A percentile compares a stretch with the other conserved stretches of the same genome.
These are phyloP conservation scores for Nasua narica DNA, from an alignment of 2,797 vertebrate species.

Conservation along the genomic window DNA sequence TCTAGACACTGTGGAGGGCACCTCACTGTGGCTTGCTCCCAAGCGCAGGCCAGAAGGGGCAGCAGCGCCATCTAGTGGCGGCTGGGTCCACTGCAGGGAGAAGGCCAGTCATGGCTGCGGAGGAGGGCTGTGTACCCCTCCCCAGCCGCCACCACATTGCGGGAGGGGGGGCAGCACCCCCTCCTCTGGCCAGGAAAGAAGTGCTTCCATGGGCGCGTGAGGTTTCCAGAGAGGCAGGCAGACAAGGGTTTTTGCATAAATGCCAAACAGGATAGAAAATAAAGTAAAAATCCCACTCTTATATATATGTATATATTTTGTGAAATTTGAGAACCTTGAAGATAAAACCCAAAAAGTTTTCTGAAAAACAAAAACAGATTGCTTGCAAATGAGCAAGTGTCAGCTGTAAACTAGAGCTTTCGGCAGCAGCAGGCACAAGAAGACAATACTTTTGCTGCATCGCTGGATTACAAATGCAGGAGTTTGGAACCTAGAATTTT, in stretches of 20 bases:
- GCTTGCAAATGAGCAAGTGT: not conserved
- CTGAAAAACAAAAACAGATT: not conserved
- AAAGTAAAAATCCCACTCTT: not conserved
- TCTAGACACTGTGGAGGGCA: not conserved
- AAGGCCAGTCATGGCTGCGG: not conserved
- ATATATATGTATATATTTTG: not conserved
- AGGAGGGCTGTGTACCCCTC: fast-evolving
- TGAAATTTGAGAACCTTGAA: not conserved
- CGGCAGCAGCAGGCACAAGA: not conserved
- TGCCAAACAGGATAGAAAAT: not conserved
- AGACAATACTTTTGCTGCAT: not conserved
- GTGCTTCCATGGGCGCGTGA: not conserved
- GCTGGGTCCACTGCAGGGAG: not conserved
- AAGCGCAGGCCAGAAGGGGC: not conserved
- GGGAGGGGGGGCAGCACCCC: not conserved
- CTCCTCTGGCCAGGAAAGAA: not conserved
- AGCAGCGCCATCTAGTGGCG: not conserved
- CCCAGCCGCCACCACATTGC: fast-evolving
- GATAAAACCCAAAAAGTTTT: not conserved
- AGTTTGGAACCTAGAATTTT: not conserved
- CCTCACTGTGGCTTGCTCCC: fast-evolving
- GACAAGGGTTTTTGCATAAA: not conserved
- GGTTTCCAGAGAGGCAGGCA: not conserved
- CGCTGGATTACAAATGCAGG: not conserved
- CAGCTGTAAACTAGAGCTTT: not conserved